A percentile compares a stretch with the other conserved stretches of the same genome.
phyloP scores from a whole-genome alignment of 53 echinoderm and acorn worm species.

The Actinopyga echinites region DNA sequence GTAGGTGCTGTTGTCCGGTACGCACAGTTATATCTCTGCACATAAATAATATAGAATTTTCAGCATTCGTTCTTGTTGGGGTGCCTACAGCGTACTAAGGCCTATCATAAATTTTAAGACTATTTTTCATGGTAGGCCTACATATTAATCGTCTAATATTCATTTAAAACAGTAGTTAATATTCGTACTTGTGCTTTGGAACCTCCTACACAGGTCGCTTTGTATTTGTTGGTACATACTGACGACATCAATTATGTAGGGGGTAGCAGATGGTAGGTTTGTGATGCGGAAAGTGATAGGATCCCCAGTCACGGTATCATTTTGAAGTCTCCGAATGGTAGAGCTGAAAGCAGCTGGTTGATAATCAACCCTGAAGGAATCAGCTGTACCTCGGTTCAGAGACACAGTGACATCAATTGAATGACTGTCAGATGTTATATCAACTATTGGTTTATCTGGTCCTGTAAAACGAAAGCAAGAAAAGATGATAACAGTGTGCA shows the following conservation, averaged over 20 bases:
- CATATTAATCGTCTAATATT: too few relatives aligned
- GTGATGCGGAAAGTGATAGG: not conserved
- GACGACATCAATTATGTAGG: not conserved
- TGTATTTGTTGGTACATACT: not conserved
- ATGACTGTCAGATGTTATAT: not conserved
- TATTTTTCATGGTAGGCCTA: too few relatives aligned
- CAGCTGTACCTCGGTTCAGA: not conserved
- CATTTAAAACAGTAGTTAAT: not conserved
- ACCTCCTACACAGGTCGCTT: not conserved
- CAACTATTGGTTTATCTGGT: not conserved
- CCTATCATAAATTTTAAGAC: too few relatives aligned
- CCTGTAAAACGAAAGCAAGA: not conserved
- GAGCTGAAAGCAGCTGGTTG: not conserved
- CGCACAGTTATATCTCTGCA: too few relatives aligned
- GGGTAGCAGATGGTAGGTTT: constrained; percentile 1
- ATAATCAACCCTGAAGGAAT: not conserved
- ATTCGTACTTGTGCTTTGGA: not conserved
- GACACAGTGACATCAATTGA: not conserved
- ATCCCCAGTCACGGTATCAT: not conserved
- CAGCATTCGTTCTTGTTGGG: too few relatives aligned
- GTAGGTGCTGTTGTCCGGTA: too few relatives aligned
- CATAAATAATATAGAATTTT: too few relatives aligned
- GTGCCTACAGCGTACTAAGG: too few relatives aligned
- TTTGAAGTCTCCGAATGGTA: not conserved
- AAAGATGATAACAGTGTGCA: not conserved